Evolutionary conservation across 2,797 vertebrate genomes (phyloP).

Genomic region (Orestias chungarensis): DNA sequence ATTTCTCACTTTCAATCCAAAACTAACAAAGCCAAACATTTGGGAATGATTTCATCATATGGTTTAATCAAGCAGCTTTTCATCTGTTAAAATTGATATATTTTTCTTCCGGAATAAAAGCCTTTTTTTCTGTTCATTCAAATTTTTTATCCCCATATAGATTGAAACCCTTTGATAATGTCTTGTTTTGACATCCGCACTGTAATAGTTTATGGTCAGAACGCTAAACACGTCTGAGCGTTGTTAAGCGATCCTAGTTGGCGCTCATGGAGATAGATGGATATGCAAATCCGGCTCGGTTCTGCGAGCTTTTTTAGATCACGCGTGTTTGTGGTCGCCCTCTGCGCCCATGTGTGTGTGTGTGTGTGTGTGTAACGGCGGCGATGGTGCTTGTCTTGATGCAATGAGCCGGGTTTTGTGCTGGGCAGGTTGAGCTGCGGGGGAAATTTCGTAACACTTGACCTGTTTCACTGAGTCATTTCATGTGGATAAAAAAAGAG

Average conservation of each 20-base stretch:
- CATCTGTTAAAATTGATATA: slow-evolving; percentile 11
- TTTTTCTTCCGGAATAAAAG: slow-evolving; percentile 15
- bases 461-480: slow-evolving; percentile 85
- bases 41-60: slow-evolving; percentile 26
- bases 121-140: slow-evolving; percentile 15
- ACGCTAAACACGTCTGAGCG: slow-evolving; percentile 13
- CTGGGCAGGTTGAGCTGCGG: slow-evolving; percentile 84
- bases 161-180: slow-evolving; percentile 22
- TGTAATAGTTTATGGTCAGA: slow-evolving; percentile 8
- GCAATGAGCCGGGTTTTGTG: slow-evolving; percentile 75
- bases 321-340: slow-evolving; percentile 38
- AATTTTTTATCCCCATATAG: slow-evolving; percentile 5
- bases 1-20: slow-evolving; percentile 2
- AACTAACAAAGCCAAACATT: slow-evolving; percentile 15
- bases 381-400: slow-evolving; percentile 74
- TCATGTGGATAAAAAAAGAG: slow-evolving; percentile 66
- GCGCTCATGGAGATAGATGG: slow-evolving; percentile 27
- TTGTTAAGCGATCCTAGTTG: slow-evolving; percentile 22
- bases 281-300: slow-evolving; percentile 30
- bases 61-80: slow-evolving; percentile 22
- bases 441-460: slow-evolving; percentile 84
- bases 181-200: slow-evolving; percentile 20
- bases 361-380: too few relatives aligned
- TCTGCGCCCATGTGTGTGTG: slow-evolving; percentile 27
- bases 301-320: slow-evolving; percentile 30